Percentiles rank a stretch among this genome's conserved stretches.
These are phyloP conservation scores for Punctoribates punctum DNA, from an alignment of 2,888 invertebrate species.

Conservation along the genomic window DNA sequence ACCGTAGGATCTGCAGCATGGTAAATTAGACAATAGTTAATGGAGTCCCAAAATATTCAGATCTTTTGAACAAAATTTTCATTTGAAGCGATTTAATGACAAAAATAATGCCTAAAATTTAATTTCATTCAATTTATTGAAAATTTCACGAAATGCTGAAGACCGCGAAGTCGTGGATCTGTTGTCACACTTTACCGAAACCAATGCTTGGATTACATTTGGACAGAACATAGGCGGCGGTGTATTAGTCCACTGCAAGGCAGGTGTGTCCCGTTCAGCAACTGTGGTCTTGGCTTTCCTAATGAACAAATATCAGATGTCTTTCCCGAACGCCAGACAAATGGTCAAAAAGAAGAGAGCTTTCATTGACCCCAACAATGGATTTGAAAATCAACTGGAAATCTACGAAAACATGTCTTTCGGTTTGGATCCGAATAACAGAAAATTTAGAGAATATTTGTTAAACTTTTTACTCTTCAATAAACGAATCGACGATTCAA, in stretches of 20 bases:
- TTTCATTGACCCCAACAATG: conserved; percentile 63
- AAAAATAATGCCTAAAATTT: too few relatives aligned
- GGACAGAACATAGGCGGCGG: not conserved
- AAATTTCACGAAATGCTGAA: too few relatives aligned
- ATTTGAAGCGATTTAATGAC: too few relatives aligned
- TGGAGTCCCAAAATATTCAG: too few relatives aligned
- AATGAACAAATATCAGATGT: conserved; percentile 60
- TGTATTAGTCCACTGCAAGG: conserved; percentile 39
- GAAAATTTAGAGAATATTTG: not conserved
- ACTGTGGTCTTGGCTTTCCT: conserved; percentile 75
- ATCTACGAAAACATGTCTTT: not conserved
- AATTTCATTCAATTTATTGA: too few relatives aligned
- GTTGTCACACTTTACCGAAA: conserved; percentile 17
- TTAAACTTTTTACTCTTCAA: not conserved
- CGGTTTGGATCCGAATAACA: not conserved
- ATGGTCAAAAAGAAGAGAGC: conserved; percentile 64
- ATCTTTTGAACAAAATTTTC: too few relatives aligned
- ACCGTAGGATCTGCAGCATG: too few relatives aligned
- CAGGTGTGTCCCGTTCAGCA: conserved; percentile 77
- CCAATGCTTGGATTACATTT: not conserved
- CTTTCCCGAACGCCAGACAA: conserved; percentile 64
- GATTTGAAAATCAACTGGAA: not conserved
- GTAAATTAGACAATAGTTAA: too few relatives aligned
- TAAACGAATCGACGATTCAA: not conserved
- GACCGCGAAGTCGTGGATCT: conserved; percentile 30